Percentiles rank a stretch among this genome's conserved stretches.
Conservation (phyloP, 2,113 vertebrate genomes). For the Erythrolamprus reginae region DNA sequence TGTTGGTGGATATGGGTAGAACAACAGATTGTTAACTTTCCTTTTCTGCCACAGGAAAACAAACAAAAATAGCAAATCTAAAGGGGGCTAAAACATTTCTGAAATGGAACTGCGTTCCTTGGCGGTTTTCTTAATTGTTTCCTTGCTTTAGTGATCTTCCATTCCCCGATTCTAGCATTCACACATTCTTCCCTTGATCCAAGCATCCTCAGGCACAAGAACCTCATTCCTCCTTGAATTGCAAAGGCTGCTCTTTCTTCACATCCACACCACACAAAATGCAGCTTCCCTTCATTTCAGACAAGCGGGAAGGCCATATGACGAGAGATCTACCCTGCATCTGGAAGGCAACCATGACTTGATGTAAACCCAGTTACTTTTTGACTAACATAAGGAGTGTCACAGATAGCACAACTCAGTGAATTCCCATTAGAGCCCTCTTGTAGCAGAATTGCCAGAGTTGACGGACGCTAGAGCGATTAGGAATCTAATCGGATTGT, state of each 20-base stretch:
- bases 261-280: no score
- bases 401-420: neutral
- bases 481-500: conserved; percentile 21
- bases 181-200: neutral
- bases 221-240: neutral
- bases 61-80: neutral
- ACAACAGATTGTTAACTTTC: neutral
- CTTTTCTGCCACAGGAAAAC: neutral
- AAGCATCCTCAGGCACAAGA: neutral
- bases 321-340: no score
- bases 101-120: neutral
- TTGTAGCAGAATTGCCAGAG: neutral
- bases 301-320: neutral
- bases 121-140: neutral
- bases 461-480: neutral
- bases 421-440: neutral
- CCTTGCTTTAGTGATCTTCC: neutral
- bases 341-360: neutral
- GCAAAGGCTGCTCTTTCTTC: neutral
- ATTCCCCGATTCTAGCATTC: neutral
- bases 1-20: neutral
- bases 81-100: neutral
- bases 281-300: neutral
- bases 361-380: neutral
- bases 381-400: neutral